Evolutionary conservation across 2,113 vertebrate species (phyloP), one percentile per base, ranked within the genome.

Genomic region (Salvelinus alpinus): DNA sequence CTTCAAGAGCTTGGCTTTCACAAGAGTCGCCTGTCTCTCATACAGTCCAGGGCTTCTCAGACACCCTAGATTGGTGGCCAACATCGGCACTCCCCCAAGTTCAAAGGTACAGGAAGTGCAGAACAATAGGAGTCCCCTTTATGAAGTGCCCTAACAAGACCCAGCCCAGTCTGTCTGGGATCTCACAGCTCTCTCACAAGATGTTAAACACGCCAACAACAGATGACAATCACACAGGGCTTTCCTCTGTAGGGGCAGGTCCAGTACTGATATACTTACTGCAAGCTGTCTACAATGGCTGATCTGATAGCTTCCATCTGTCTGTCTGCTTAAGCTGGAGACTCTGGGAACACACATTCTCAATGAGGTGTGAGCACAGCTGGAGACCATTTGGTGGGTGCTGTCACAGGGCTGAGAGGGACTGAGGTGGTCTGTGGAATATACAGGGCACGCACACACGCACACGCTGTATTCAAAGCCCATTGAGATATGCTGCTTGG

Each of bases 1-100:
- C 91, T 91, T 67, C 76, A 44, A 25, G 73, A 83, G 81, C 90
- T 82, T 74, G 76, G 66, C 24, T 76, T 78, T 75, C 79, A 78
- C 73, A 27, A 79, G 77, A 70, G 66, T 79, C 34, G 38, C 82
- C 64, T 62, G 12, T 72, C 80, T n/a, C 14, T 8, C 57, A 14
- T 13, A 5, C 27, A 14, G 44, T 24, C 59, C 44, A 16, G 29
- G 70, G 29, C 18, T 48, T 29, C 31, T 34, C 29, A 73, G 72
- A 87, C 70, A 70, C 51, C 6, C 18, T 48, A 31, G 44, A 62
- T 34, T 59, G 27, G n/a, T 25, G 80, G 88, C 70, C 27, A 74
- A 66, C 38, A 44, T 44, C 38, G 38, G 38, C 9, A 11, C 38
- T 44, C 38, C 82, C 54, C 70, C 57, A 66, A 75, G 78, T 83